Percentiles rank a stretch among this genome's conserved stretches.
Conservation (phyloP, 2,113 vertebrate genomes). For the Neolamprologus hecqui region DNA sequence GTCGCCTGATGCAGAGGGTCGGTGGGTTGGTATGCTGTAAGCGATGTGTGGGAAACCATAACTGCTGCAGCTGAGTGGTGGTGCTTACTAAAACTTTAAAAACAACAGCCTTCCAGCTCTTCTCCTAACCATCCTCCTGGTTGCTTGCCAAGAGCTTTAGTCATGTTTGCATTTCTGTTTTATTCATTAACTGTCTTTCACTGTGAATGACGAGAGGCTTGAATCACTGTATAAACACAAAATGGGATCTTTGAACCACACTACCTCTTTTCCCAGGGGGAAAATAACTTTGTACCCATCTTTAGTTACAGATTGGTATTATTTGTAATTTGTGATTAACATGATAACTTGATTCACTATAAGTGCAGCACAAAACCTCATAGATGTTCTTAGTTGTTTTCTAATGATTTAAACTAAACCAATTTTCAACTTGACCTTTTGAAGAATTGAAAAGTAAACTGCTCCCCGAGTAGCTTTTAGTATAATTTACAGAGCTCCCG, state of each 20-base stretch:
- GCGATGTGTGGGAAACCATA: not conserved
- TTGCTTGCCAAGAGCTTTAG: not conserved
- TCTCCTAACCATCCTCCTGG: not conserved
- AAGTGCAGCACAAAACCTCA: not conserved
- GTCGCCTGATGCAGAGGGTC: not conserved
- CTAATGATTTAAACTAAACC: not conserved
- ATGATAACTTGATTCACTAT: not conserved
- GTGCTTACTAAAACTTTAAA: not conserved
- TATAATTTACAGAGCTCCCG: not conserved
- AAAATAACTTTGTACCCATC: not conserved
- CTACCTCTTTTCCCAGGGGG: not conserved
- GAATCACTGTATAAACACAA: not conserved
- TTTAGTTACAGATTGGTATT: not conserved
- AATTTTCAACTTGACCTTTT: not conserved
- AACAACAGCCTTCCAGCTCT: not conserved
- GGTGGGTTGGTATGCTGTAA: not conserved
- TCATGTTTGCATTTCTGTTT: not conserved
- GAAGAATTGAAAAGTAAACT: not conserved
- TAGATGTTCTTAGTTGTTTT: not conserved
- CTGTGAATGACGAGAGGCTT: not conserved
- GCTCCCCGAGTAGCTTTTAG: not conserved
- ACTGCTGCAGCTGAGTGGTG: not conserved
- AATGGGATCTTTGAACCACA: not conserved
- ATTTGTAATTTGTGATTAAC: not conserved
- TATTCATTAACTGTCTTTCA: not conserved